Evolutionary conservation across 2,113 vertebrate species (phyloP).

Genomic region (Charina bottae): DNA sequence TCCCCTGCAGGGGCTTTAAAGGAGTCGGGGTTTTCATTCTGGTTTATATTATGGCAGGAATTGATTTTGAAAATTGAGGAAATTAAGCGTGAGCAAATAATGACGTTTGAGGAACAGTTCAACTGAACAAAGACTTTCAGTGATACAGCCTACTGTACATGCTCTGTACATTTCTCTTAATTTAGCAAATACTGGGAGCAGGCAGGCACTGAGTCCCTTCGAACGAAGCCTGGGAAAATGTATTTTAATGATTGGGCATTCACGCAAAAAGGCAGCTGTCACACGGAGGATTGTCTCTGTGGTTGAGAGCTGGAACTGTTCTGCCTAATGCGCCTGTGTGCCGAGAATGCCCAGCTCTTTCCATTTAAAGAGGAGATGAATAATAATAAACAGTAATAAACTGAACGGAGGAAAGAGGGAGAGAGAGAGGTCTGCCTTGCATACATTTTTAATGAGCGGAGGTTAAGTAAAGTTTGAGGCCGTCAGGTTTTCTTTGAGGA

Average conservation of each 20-base stretch:
- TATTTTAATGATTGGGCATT: slow-evolving; percentile 44
- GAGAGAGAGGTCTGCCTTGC: background rate
- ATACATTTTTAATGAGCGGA: background rate
- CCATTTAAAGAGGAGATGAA: background rate
- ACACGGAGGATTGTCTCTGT: background rate
- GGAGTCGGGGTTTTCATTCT: background rate
- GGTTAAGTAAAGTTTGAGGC: background rate
- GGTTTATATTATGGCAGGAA: background rate
- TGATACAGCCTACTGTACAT: background rate
- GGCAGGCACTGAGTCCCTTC: slow-evolving; percentile 15
- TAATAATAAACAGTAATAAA: background rate
- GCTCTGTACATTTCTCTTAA: slow-evolving; percentile 26
- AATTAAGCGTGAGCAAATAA: background rate
- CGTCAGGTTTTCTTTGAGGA: fast-evolving
- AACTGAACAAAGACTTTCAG: background rate
- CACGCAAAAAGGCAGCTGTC: slow-evolving; percentile 41
- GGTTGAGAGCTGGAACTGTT: slow-evolving; percentile 5
- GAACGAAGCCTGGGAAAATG: background rate
- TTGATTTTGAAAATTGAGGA: background rate
- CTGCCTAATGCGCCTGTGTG: fast-evolving
- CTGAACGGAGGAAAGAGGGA: background rate
- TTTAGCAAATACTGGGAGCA: background rate
- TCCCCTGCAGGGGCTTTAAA: background rate
- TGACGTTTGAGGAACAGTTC: background rate
- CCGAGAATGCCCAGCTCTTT: background rate